A percentile compares a stretch with the other conserved stretches of the same genome.
These are phyloP conservation scores for Poliocrania exsul DNA, from an alignment of 2,797 vertebrate genomes.

Conservation along the genomic window DNA sequence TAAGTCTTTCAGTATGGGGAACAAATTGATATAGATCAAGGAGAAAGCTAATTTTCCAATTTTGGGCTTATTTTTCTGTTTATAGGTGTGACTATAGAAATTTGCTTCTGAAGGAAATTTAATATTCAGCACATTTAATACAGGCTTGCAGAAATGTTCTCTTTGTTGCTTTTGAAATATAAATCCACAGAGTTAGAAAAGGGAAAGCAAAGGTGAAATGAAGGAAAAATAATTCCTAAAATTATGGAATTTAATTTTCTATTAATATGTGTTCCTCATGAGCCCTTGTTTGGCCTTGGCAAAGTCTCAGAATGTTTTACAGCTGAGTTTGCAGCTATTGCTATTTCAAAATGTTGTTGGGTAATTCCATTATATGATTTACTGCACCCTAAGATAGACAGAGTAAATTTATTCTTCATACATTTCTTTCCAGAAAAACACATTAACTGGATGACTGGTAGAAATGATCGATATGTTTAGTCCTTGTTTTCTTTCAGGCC, in stretches of 20 bases:
- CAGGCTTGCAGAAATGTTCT: background rate
- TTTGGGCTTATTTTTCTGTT: conserved; percentile 22
- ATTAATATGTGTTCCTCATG: background rate
- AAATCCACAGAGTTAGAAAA: background rate
- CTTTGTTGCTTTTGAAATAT: background rate
- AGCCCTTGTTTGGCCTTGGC: background rate
- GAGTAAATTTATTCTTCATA: background rate
- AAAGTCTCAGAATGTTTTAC: background rate
- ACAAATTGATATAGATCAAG: conserved; percentile 9
- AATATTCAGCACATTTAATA: conserved; percentile 14
- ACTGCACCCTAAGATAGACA: background rate
- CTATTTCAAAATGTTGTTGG: background rate
- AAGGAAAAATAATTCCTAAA: background rate
- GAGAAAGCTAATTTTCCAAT: conserved; percentile 35
- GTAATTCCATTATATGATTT: conserved; percentile 1
- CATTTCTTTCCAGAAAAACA: conserved; percentile 6
- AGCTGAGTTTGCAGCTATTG: background rate
- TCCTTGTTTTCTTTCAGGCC: background rate
- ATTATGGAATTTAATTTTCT: background rate
- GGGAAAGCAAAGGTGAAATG: background rate
- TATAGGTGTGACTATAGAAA: conserved; percentile 30
- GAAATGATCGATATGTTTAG: background rate
- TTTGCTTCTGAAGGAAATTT: conserved; percentile 23
- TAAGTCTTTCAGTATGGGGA: background rate
- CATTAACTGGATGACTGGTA: background rate